Percentiles rank a stretch among this genome's conserved stretches.
phyloP scores from a whole-genome alignment of 2,888 invertebrate genomes.

The Tenthredo livida region DNA sequence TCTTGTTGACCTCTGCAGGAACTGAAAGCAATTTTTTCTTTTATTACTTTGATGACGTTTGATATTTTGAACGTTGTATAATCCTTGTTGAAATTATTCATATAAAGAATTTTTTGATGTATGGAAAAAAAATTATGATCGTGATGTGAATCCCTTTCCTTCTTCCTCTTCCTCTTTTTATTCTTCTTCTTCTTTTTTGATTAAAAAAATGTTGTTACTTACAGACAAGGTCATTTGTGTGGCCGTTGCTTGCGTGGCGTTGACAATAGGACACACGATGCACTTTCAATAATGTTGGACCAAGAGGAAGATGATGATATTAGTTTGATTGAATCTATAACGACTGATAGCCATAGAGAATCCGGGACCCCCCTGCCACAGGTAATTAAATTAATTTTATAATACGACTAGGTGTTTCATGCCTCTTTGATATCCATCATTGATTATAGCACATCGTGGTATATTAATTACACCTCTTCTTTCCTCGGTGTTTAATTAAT shows the following conservation, averaged over 20 bases:
- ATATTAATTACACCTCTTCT: neutral
- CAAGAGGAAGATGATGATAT: constrained; percentile 88
- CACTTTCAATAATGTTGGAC: constrained; percentile 84
- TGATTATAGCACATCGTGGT: neutral
- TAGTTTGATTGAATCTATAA: constrained; percentile 81
- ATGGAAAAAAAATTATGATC: too few relatives aligned
- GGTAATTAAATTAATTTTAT: constrained; percentile 63
- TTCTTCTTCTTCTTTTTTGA: constrained; percentile 56
- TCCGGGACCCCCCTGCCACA: constrained; percentile 65
- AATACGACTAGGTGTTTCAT: neutral
- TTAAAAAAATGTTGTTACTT: neutral
- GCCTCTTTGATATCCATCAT: neutral
- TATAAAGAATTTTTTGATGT: neutral
- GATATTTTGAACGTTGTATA: constrained; percentile 3
- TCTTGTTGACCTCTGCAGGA: neutral
- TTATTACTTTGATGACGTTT: neutral
- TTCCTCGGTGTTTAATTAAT: neutral
- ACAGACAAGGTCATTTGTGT: constrained; percentile 91
- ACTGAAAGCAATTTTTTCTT: neutral
- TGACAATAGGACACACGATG: constrained; percentile 80
- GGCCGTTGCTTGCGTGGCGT: constrained; percentile 88
- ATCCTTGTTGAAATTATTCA: neutral
- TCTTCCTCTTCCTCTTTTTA: too few relatives aligned
- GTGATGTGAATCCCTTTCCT: neutral
- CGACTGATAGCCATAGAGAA: constrained; percentile 68